Evolutionary conservation across 2,888 invertebrate genomes (phyloP).

Genomic region (Agrotis puta): DNA sequence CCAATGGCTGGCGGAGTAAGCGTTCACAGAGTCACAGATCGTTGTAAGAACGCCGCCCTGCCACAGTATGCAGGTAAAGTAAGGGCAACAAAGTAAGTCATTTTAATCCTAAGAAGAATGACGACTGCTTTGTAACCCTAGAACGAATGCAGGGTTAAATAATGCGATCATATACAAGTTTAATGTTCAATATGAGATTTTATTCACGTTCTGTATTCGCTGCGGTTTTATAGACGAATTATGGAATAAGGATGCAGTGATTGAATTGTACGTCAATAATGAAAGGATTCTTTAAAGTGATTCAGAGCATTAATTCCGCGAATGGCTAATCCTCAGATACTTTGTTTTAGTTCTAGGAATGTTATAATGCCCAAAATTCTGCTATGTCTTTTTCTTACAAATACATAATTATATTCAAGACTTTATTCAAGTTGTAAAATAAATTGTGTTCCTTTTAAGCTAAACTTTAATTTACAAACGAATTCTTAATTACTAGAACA

Average conservation of each 20-base stretch:
- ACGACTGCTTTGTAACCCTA: constrained; percentile 76
- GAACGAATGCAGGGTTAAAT: constrained; percentile 77
- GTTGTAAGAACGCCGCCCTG: constrained; percentile 59
- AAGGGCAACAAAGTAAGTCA: constrained; percentile 80
- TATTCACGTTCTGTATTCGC: constrained; percentile 46
- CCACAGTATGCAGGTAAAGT: constrained; percentile 72
- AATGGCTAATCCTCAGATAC: too few species aligned
- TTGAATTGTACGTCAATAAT: constrained; percentile 25
- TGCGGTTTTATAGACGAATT: constrained; percentile 50
- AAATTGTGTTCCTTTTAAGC: not conserved
- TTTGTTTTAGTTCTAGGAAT: too few species aligned
- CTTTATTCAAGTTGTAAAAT: too few species aligned
- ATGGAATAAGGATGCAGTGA: constrained; percentile 47
- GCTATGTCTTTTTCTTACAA: too few species aligned
- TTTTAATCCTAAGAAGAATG: constrained; percentile 83
- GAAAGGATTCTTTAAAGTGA: not conserved
- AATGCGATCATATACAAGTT: constrained; percentile 64
- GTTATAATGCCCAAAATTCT: too few species aligned
- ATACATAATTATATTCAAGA: too few species aligned
- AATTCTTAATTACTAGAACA: constrained; percentile 26
- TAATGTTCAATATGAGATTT: constrained; percentile 64
- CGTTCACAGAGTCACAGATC: constrained; percentile 31
- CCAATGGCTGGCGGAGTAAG: constrained; percentile 57
- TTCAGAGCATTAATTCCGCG: too few species aligned
- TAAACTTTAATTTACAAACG: constrained; percentile 4